These are phyloP conservation scores for Caenorhabditis drosophilae DNA, from an alignment of 2,888 invertebrate species.

Conservation along the genomic window DNA sequence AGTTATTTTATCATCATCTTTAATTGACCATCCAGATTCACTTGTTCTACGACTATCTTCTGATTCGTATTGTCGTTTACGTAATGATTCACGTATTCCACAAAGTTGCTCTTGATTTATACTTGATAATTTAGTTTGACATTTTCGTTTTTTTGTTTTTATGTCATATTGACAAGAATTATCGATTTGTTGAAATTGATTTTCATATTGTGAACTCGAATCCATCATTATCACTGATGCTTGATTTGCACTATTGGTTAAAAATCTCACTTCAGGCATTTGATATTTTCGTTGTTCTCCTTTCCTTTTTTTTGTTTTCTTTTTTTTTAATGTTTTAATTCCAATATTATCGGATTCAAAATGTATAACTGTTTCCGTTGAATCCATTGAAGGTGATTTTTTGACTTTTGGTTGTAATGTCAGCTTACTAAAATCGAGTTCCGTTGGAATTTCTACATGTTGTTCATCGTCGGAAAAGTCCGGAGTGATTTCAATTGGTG, in stretches of 20 bases:
- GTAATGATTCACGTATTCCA: slow-evolving; percentile 27
- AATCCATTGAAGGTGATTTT: slow-evolving; percentile 45
- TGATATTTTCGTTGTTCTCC: no score
- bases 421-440: slow-evolving; percentile 1
- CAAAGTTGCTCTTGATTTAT: slow-evolving; percentile 25
- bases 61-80: slow-evolving; percentile 14
- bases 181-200: no score
- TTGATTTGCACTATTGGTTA: slow-evolving; percentile 44
- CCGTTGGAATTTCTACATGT: slow-evolving; percentile 6
- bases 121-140: slow-evolving; percentile 48
- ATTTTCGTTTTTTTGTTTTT: slow-evolving; percentile 24
- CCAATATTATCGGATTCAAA: slow-evolving; percentile 16
- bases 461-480: slow-evolving; percentile 20
- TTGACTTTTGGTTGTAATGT: slow-evolving; percentile 9
- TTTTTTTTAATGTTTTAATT: slow-evolving; percentile 13
- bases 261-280: slow-evolving; percentile 42
- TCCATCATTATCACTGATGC: slow-evolving; percentile 12
- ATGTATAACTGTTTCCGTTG: slow-evolving; percentile 41
- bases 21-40: slow-evolving; percentile 21
- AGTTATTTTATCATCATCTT: slow-evolving; percentile 12
- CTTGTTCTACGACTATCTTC: slow-evolving; percentile 18
- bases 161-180: slow-evolving; percentile 29
- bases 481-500: slow-evolving; percentile 35
- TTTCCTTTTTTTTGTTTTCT: slow-evolving; percentile 12
- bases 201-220: no score